These are phyloP conservation scores for Calyptommatus sinebrachiatus DNA, from an alignment of 2,113 vertebrate species.

Conservation along the genomic window DNA sequence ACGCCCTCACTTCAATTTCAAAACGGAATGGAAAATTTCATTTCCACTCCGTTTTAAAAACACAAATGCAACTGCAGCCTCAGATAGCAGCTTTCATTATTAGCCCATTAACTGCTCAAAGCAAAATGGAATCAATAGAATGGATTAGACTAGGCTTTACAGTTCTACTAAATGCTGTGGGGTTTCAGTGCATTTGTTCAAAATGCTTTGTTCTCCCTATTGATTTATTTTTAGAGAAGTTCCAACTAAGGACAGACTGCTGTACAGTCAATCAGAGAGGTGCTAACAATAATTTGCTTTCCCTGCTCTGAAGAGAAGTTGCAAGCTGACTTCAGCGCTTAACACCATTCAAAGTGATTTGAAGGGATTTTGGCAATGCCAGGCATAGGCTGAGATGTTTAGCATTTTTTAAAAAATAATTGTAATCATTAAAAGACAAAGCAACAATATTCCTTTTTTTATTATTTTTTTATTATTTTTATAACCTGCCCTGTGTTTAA, in stretches of 20 bases:
- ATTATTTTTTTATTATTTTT: no score
- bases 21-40: no score
- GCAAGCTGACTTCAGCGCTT: not conserved
- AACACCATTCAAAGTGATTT: not conserved
- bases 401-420: not conserved
- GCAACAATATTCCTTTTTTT: not conserved
- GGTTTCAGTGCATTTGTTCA: not conserved
- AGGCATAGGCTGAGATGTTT: not conserved
- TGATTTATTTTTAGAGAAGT: not conserved
- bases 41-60: no score
- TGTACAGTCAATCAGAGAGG: not conserved
- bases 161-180: not conserved
- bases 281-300: not conserved
- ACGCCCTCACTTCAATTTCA: no score
- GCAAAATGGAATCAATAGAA: constrained; percentile 18
- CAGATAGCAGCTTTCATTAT: constrained; percentile 4
- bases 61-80: no score
- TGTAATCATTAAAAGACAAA: not conserved
- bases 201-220: not conserved
- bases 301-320: not conserved
- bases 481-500: no score
- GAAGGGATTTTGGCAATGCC: not conserved
- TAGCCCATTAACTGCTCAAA: constrained; percentile 8
- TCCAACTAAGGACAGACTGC: constrained; percentile 5
- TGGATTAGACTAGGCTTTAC: not conserved